Percentiles rank a stretch among this genome's conserved stretches.
phyloP scores from a whole-genome alignment of 2,113 vertebrate genomes.

The Cebidichthys violaceus region DNA sequence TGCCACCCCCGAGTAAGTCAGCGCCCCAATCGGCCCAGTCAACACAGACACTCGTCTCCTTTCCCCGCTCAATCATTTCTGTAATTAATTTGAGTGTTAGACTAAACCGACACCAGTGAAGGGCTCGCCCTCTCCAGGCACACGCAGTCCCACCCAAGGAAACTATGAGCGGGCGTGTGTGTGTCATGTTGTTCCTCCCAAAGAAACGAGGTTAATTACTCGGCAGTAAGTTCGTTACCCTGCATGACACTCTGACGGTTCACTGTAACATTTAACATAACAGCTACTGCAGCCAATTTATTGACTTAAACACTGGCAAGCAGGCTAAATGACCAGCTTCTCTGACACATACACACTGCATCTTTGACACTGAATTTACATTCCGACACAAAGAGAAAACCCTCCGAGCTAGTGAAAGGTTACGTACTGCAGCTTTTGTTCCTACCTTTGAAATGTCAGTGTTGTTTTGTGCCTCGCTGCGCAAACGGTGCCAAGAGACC shows the following conservation, averaged over 20 bases:
- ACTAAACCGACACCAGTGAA: constrained; percentile 25
- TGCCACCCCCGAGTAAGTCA: not conserved
- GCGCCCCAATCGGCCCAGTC: not conserved
- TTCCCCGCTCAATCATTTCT: constrained; percentile 6
- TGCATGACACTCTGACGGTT: not conserved
- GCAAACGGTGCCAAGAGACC: constrained; percentile 38
- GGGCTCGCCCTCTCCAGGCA: constrained; percentile 26
- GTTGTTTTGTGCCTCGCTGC: constrained; percentile 56
- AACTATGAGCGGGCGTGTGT: constrained; percentile 17
- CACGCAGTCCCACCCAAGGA: constrained; percentile 22
- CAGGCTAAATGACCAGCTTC: not conserved
- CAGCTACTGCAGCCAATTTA: not conserved
- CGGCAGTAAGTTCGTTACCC: constrained; percentile 2
- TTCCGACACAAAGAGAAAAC: constrained; percentile 21
- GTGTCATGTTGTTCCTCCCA: constrained; percentile 17
- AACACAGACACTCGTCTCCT: not conserved
- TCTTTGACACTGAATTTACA: constrained; percentile 4
- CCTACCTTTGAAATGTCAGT: constrained; percentile 62
- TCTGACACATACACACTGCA: not conserved
- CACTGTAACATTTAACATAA: not conserved
- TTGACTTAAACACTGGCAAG: not conserved
- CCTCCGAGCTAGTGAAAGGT: constrained; percentile 48
- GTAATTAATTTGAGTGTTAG: constrained; percentile 36
- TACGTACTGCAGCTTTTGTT: constrained; percentile 40
- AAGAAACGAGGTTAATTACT: constrained; percentile 36